Base-by-base conservation (phyloP, 2,113 vertebrate genomes). In the Tor tambroides region DNA sequence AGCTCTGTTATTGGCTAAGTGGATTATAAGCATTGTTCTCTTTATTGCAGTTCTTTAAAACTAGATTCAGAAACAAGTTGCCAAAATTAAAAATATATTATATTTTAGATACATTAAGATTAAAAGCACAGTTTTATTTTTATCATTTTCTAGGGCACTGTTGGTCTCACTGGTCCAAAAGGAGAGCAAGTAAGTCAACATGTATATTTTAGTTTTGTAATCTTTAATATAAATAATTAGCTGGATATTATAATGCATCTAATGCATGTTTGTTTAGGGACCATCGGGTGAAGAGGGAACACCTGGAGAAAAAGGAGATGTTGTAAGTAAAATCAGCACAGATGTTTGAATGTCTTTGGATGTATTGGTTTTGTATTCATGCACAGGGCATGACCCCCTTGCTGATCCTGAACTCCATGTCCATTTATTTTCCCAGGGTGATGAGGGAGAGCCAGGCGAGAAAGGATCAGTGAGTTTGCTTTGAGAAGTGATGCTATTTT, bases 101-200 rank as follows among this genome's bases (percentile, higher is more conserved):
- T 51, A 51, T 51, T 51, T 51, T 51, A 17, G 4, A 51, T 51
- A 51, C 4, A 54, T 54, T 0, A 54, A 54, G 17, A 54, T 67
- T 32, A 67, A 67, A 67, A 30, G 28, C 28, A 30, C 5, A 46
- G 10, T 69, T 0, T 17, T 67, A 69, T 71, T 32, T 46, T 1
- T 63, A 43, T 35, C 59, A 77, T 54, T 65, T 4, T 46, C 87
- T 87, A 99, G 97, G 98, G 98, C 84, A 93, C 92, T 5, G 96
- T 96, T 12, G 97, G 98, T 89, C 95, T 97, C 8, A 92, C 95
- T 76, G 98, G 98, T 86, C 95, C 97, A 49, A 95, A 96, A 83
- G 98, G 98, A 92, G 96, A 96, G 32, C 97, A 97, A 94, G 98
- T 99, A 93, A 90, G 95, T 10, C 10, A 46, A 46, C 43, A 49